phyloP scores from a whole-genome alignment of 2,113 vertebrate genomes.

The Cephalopterus ornatus region DNA sequence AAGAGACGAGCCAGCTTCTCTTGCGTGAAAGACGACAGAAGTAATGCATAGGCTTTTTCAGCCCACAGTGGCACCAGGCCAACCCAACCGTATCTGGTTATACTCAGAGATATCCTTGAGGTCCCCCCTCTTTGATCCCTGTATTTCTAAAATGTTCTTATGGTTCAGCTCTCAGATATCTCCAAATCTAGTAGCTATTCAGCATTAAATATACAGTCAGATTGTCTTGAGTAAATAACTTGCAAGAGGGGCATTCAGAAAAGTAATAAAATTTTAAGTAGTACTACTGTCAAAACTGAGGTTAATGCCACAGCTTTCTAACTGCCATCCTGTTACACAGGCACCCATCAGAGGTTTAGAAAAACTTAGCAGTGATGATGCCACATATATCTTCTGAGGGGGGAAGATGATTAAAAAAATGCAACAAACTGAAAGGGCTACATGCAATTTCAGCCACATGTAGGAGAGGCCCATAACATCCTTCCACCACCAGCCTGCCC shows the following conservation, averaged over 20 bases:
- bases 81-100: not conserved
- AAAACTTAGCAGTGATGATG: not conserved
- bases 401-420: not conserved
- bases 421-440: not conserved
- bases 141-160: not conserved
- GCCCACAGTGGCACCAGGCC: not conserved
- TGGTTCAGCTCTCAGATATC: not conserved
- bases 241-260: not conserved
- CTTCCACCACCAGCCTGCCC: not conserved
- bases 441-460: rapidly evolving
- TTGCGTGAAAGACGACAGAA: not conserved
- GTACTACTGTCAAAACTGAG: not conserved
- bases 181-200: not conserved
- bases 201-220: not conserved
- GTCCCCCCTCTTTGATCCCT: not conserved
- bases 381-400: not conserved
- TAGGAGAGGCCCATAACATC: not conserved
- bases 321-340: not conserved
- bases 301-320: not conserved
- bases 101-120: not conserved
- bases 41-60: not conserved
- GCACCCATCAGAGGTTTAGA: not conserved
- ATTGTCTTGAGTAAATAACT: not conserved
- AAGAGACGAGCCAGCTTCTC: not conserved
- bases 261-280: not conserved